Percentiles rank a stretch among this genome's conserved stretches.
Conservation (phyloP, 2,888 invertebrate species). For the Schrankia costaestrigalis region DNA sequence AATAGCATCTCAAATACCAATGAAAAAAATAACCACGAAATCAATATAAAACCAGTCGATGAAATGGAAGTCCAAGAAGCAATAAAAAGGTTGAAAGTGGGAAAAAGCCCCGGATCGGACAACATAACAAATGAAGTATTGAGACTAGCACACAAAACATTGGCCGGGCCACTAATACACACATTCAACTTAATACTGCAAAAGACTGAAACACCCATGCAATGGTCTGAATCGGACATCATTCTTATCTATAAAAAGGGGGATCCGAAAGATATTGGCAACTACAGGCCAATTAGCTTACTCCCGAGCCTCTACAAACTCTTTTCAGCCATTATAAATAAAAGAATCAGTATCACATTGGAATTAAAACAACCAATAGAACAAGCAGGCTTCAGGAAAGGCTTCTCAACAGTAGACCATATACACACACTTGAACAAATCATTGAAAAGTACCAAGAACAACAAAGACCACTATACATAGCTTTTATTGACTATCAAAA, state of each 20-base stretch:
- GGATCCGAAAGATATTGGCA: neutral
- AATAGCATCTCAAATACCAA: neutral
- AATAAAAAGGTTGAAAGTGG: neutral
- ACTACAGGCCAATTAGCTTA: neutral
- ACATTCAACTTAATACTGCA: slow-evolving; percentile 14
- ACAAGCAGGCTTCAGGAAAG: too few relatives aligned
- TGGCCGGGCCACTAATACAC: neutral
- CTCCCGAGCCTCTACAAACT: neutral
- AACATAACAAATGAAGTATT: slow-evolving; percentile 12
- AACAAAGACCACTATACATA: too few relatives aligned
- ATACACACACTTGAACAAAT: neutral
- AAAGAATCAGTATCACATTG: neutral
- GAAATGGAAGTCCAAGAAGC: neutral
- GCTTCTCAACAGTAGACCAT: neutral
- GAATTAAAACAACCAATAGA: neutral
- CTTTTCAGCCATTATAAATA: neutral
- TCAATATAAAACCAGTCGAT: neutral
- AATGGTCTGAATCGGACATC: neutral
- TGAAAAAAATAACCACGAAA: neutral
- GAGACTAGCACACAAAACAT: slow-evolving; percentile 1
- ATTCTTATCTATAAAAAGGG: neutral
- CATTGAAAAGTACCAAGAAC: too few relatives aligned
- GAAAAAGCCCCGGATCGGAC: slow-evolving; percentile 10
- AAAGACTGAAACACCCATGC: slow-evolving; percentile 8
- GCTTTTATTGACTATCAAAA: too few relatives aligned